Evolutionary conservation across 2,113 vertebrate species (phyloP).

Genomic region (Hemicordylus capensis): DNA sequence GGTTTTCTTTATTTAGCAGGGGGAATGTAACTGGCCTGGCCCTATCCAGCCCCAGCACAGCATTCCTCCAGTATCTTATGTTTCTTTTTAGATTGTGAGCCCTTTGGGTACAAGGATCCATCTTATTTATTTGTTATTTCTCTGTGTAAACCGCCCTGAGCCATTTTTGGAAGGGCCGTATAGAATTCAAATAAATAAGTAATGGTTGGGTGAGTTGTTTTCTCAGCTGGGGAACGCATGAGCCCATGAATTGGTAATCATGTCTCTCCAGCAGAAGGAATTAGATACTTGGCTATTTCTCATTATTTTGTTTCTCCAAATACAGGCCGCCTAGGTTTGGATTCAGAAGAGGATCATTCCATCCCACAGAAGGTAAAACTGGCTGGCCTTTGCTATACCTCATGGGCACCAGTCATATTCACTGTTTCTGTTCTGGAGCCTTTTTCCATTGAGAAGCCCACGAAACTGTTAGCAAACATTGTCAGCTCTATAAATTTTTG

Average conservation of each 20-base stretch:
- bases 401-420: neutral
- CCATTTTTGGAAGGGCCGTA: too few species aligned
- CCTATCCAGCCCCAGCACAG: too few species aligned
- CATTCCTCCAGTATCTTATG: too few species aligned
- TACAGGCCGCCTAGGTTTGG: conserved; percentile 92
- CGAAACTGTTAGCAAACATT: conserved; percentile 4
- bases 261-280: neutral
- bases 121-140: too few species aligned
- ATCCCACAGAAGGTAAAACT: conserved; percentile 90
- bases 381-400: neutral
- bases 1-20: too few species aligned
- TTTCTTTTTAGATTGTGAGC: too few species aligned
- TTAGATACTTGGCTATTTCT: conserved; percentile 14
- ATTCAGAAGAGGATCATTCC: conserved; percentile 94
- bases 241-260: neutral
- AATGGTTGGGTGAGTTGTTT: too few species aligned
- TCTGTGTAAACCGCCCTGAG: too few species aligned
- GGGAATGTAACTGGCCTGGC: too few species aligned
- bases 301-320: conserved; percentile 27
- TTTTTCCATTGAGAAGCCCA: neutral
- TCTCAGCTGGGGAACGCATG: neutral
- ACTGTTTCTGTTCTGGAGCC: conserved; percentile 27
- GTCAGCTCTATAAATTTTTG: neutral
- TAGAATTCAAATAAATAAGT: too few species aligned
- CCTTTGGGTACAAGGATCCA: too few species aligned